Evolutionary conservation across 2,888 invertebrate species (phyloP).

Genomic region (Mantis religiosa): DNA sequence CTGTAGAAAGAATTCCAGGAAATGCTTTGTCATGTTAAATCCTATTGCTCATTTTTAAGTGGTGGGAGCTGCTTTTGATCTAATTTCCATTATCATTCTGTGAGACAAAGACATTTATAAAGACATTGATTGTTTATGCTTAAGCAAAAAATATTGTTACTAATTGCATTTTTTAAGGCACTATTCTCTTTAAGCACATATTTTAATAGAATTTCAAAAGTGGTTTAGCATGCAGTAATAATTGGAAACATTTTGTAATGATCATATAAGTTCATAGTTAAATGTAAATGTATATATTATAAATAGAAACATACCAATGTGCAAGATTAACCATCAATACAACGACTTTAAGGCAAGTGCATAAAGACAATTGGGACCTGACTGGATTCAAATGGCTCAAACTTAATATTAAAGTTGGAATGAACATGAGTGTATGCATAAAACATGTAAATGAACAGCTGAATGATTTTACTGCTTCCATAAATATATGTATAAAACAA

Average conservation of each 20-base stretch:
- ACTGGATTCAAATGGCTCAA: conserved; percentile 9
- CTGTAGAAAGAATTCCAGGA: not conserved
- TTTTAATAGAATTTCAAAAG: not conserved
- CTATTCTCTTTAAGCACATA: not conserved
- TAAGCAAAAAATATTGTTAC: not conserved
- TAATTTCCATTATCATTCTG: not conserved
- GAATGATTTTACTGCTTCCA: not conserved
- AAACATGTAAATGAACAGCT: not conserved
- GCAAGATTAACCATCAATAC: not conserved
- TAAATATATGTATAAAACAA: not conserved
- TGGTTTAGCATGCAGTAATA: not conserved
- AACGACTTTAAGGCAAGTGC: not conserved
- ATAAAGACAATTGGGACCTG: not conserved
- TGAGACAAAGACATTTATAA: not conserved
- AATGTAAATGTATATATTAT: conserved; percentile 13
- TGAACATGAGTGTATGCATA: not conserved
- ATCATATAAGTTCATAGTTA: not conserved
- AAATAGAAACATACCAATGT: not conserved
- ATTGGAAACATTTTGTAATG: not conserved
- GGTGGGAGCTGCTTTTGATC: not conserved
- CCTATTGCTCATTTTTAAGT: not conserved
- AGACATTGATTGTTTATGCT: not conserved
- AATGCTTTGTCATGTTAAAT: not conserved
- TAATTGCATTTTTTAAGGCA: not conserved
- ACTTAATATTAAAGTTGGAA: not conserved